These are phyloP conservation scores for Ceratitis capitata DNA, from an alignment of 1,140 invertebrate species.

Conservation along the genomic window DNA sequence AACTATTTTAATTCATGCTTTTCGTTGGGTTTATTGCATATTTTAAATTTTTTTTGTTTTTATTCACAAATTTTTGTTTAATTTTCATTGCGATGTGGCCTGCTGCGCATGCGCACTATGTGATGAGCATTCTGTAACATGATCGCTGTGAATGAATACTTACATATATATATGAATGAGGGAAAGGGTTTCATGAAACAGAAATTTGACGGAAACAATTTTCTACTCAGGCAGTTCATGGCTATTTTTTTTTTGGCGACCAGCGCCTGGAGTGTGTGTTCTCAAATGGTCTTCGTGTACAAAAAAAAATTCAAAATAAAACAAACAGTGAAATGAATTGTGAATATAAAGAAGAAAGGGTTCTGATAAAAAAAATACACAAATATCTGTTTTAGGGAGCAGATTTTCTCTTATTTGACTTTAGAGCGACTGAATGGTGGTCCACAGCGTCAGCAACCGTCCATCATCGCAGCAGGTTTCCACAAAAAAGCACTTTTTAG, in stretches of 20 bases:
- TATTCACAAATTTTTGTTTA: background rate
- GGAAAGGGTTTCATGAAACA: background rate
- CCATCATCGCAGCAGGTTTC: too few relatives aligned
- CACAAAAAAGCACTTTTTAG: too few relatives aligned
- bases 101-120: slow-evolving; percentile 18
- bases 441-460: too few relatives aligned
- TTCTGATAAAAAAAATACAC: background rate
- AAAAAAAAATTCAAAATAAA: background rate
- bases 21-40: background rate
- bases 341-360: background rate
- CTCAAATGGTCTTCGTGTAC: background rate
- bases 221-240: background rate
- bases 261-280: background rate
- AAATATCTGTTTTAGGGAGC: too few relatives aligned
- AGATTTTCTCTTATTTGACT: too few relatives aligned
- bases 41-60: background rate
- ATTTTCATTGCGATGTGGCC: background rate
- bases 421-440: too few relatives aligned
- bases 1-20: background rate
- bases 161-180: background rate
- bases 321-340: background rate
- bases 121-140: background rate
- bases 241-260: background rate
- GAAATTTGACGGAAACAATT: slow-evolving; percentile 18
- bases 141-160: background rate